Percentiles rank a stretch among this genome's conserved stretches.
phyloP scores from a whole-genome alignment of 1,140 invertebrate species.

The Heliconius congener region DNA sequence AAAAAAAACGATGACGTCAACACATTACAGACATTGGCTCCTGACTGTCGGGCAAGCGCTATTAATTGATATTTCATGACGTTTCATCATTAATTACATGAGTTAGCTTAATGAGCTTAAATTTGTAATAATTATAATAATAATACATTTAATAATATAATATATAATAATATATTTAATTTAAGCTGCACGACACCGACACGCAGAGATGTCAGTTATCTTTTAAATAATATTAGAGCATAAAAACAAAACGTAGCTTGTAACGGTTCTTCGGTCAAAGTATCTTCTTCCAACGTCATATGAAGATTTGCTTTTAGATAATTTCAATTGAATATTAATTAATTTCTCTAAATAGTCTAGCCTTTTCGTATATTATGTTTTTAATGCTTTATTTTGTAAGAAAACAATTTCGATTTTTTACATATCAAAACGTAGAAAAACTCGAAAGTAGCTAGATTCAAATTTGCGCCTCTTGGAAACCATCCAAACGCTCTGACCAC shows the following conservation, averaged over 20 bases:
- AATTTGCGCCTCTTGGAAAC: background rate
- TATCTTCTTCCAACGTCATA: no score
- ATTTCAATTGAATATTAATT: no score
- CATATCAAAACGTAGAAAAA: background rate
- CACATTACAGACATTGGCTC: background rate
- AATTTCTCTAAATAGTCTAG: no score
- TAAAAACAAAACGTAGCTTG: background rate
- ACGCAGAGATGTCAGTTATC: background rate
- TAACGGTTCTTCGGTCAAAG: no score
- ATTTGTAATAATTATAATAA: background rate
- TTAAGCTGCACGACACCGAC: background rate
- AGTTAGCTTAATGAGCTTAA: background rate
- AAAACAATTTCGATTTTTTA: no score
- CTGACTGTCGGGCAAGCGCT: background rate
- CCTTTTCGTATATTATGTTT: no score
- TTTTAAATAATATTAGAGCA: background rate
- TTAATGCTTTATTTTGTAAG: no score
- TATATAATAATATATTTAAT: background rate
- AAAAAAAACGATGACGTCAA: background rate
- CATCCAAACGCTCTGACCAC: background rate
- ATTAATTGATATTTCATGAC: conserved; percentile 1
- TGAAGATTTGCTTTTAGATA: no score
- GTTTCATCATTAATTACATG: background rate
- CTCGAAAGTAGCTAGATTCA: background rate
- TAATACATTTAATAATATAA: no score